A percentile compares a stretch with the other conserved stretches of the same genome.
phyloP scores from a whole-genome alignment of 92 coral and sea anemone species.

The Phymanthus crucifer region DNA sequence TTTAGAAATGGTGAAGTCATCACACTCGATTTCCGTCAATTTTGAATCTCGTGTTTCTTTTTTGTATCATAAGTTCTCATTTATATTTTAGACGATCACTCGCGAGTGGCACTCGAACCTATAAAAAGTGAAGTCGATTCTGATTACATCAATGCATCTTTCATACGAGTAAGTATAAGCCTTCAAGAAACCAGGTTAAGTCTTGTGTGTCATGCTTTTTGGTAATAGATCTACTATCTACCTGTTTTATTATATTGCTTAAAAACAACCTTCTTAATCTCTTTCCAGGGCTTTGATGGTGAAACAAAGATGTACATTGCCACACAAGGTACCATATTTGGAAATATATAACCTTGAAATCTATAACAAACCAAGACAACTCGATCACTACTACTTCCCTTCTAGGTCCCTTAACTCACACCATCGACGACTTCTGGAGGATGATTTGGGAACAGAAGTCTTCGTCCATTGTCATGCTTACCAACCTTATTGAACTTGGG shows the following conservation, averaged over 20 bases:
- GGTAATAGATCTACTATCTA: too few relatives aligned
- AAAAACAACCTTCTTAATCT: too few relatives aligned
- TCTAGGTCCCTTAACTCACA: constrained; percentile 3
- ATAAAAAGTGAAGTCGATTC: neutral
- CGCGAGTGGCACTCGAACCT: constrained; percentile 42
- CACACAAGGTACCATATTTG: neutral
- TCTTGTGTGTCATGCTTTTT: too few relatives aligned
- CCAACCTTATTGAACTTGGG: neutral
- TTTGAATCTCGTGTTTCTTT: too few relatives aligned
- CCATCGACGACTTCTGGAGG: neutral
- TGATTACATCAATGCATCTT: constrained; percentile 67
- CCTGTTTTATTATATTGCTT: too few relatives aligned
- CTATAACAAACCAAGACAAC: neutral
- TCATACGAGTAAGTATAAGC: constrained; percentile 38
- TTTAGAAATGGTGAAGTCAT: too few relatives aligned
- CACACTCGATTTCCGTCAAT: too few relatives aligned
- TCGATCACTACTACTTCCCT: neutral
- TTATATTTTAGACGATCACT: constrained; percentile 52
- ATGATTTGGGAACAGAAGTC: constrained; percentile 2
- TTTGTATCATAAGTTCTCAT: too few relatives aligned
- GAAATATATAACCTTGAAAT: too few relatives aligned
- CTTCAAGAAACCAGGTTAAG: too few relatives aligned
- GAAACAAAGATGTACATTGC: neutral
- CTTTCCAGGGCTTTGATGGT: neutral
- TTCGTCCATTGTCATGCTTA: constrained; percentile 1